Base-by-base conservation (phyloP, 2,113 vertebrate genomes). In the Nerophis lumbriciformis region DNA sequence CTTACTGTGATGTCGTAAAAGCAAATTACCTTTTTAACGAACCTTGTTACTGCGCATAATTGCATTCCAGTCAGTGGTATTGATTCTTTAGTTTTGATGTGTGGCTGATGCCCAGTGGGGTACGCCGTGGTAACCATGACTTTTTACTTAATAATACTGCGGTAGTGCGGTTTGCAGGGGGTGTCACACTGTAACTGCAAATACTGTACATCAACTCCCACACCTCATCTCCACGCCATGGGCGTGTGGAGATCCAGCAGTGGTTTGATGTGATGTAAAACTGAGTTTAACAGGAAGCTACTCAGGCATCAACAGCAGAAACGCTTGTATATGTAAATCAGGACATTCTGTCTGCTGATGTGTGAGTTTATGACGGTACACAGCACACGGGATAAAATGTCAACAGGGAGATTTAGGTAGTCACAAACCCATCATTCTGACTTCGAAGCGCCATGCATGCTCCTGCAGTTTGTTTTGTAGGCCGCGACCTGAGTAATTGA, bases 401-500 rank as follows among this genome's bases (percentile, higher is more conserved):
- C 78, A 70, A 51, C 57, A 64, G 66, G 53, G 67, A 69, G 48
- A 71, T 72, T 54, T 66, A 62, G 52, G 63, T 45, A 69, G 42
- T 66, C 14, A 35, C 59, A 55, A 55, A 48, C 62, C 63, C 71
- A 65, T 78, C 74, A 64, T 63, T 59, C 16, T 42, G 55, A 42
- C 66, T 44, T 54, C 68, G 39, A 21, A 59, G 35, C 65, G 73
- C 48, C 52, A n/a, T 48, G 47, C 28, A 12, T 53, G 67, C 73
- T 73, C 53, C 5, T 63, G 10, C 47, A 45, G 45, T 71, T 65
- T 78, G 47, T 76, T 77, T 76, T 79, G 48, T 68, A 69, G 70
- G 69, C 65, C 75, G 66, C 74, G 75, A 73, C 76, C 71, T 38
- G 44, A 56, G 68, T 77, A 84, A 87, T 77, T 66, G 81, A 79